Conservation (phyloP, 2,113 vertebrate genomes). For the Microtus pennsylvanicus region DNA sequence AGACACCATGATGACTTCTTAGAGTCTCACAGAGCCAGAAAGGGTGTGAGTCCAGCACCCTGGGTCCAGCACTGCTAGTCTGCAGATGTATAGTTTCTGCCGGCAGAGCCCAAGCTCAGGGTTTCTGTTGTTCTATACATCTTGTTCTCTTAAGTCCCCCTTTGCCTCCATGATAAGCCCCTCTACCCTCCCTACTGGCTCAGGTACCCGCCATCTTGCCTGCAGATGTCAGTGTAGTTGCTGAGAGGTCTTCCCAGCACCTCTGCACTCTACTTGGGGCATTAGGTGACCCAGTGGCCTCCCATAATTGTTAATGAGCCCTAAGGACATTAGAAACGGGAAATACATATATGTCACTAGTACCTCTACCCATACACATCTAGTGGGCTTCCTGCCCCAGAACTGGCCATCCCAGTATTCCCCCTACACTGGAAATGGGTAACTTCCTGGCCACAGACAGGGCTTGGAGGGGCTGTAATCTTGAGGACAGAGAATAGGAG, state of each 20-base stretch:
- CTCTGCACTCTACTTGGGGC: background rate
- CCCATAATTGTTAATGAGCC: background rate
- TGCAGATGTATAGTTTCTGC: fast-evolving
- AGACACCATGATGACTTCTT: background rate
- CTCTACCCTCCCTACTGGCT: background rate
- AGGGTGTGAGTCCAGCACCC: fast-evolving
- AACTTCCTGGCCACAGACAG: background rate
- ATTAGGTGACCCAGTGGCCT: background rate
- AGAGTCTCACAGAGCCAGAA: background rate
- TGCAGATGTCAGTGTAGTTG: background rate
- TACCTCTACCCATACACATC: background rate
- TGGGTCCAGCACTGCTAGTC: no score
- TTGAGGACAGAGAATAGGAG: fast-evolving
- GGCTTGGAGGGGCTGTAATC: fast-evolving
- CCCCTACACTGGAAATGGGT: background rate
- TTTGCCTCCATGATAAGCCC: background rate
- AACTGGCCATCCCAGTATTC: no score
- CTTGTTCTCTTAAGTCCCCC: background rate
- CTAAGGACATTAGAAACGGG: background rate
- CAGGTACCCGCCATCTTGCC: background rate
- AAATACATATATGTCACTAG: fast-evolving
- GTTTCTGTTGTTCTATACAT: background rate
- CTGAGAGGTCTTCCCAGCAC: background rate
- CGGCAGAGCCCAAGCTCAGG: background rate
- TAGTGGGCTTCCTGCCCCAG: background rate